These are phyloP conservation scores for Amazona vittata DNA, from an alignment of 2,113 vertebrate species.

Conservation along the genomic window DNA sequence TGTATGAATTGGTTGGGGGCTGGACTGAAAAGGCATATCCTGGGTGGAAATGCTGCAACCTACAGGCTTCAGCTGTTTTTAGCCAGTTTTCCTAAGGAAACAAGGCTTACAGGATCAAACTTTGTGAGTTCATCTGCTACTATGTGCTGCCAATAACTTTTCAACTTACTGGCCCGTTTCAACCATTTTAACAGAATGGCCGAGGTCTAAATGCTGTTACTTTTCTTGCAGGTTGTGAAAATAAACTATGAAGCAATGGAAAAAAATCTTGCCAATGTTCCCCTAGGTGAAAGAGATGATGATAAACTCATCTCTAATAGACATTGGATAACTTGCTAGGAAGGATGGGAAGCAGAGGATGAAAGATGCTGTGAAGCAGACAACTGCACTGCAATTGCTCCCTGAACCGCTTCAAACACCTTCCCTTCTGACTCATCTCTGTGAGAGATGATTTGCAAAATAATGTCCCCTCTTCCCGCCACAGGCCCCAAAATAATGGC, in stretches of 20 bases:
- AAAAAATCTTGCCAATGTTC: neutral
- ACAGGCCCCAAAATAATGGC: neutral
- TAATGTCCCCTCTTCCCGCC: neutral
- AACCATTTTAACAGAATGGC: neutral
- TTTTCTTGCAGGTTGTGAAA: neutral
- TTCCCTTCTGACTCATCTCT: neutral
- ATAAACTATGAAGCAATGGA: neutral
- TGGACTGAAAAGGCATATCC: neutral
- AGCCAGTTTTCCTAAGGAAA: neutral
- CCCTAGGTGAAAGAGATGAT: neutral
- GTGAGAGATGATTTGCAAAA: neutral
- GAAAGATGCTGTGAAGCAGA: neutral
- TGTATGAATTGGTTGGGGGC: neutral
- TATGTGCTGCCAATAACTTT: neutral
- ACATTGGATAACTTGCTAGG: neutral
- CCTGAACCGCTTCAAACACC: neutral
- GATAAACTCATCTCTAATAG: neutral
- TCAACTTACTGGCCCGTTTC: neutral
- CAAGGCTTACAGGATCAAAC: neutral
- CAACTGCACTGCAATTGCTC: neutral
- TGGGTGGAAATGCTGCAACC: neutral
- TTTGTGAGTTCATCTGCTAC: neutral
- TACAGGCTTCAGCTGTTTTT: neutral
- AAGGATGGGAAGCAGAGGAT: neutral
- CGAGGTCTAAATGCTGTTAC: neutral